These are phyloP conservation scores for Callorhinus ursinus DNA, from an alignment of 2,113 vertebrate species.

Conservation along the genomic window DNA sequence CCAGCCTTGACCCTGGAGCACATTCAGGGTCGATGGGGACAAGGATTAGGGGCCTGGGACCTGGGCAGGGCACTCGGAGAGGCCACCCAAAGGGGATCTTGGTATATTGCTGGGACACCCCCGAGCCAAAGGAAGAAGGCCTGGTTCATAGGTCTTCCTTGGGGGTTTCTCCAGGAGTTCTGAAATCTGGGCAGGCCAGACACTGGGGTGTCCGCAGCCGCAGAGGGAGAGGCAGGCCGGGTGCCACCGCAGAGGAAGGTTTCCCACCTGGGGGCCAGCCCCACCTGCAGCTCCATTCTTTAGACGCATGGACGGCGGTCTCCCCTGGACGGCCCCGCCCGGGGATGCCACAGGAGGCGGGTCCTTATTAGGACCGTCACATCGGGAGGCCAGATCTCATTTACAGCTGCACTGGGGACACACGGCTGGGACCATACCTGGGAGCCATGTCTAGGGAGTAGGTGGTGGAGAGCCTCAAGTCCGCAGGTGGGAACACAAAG, in stretches of 20 bases:
- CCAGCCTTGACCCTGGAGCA: background rate
- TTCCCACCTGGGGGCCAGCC: background rate
- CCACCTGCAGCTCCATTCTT: background rate
- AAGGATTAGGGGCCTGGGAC: background rate
- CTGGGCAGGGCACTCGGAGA: background rate
- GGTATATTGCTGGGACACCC: background rate
- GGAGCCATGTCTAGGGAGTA: background rate
- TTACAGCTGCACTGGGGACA: background rate
- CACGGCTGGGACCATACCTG: background rate
- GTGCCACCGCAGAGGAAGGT: background rate
- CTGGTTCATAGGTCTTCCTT: background rate
- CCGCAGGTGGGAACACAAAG: background rate
- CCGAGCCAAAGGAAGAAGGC: background rate
- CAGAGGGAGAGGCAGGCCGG: background rate
- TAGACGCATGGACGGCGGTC: background rate
- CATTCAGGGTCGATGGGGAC: background rate
- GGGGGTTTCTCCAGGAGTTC: background rate
- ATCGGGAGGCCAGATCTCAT: background rate
- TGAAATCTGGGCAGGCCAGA: background rate
- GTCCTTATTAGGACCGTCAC: background rate
- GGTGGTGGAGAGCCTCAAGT: too few species aligned
- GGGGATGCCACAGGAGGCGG: accelerated
- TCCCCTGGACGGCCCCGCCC: background rate
- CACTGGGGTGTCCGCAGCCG: background rate
- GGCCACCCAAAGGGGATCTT: background rate